Conservation (phyloP, 2,797 vertebrate genomes). For the Urocyon cinereoargenteus region DNA sequence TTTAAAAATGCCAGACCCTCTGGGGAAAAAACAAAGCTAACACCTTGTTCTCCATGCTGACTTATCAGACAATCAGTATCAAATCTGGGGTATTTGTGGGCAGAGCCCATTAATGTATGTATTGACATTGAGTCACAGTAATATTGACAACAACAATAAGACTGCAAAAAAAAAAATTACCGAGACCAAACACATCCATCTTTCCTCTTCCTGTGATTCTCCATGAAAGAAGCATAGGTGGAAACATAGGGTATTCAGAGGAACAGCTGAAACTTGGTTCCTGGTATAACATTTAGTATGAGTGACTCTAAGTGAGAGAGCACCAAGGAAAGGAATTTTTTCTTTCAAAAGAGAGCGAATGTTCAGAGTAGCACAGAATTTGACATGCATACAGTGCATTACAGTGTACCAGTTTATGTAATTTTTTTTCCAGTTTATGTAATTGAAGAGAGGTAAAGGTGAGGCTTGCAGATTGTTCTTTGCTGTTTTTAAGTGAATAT, state of each 20-base stretch:
- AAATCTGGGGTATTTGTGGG: background rate
- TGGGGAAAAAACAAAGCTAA: background rate
- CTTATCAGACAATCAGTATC: background rate
- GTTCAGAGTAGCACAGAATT: background rate
- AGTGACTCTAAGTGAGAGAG: background rate
- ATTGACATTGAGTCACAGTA: background rate
- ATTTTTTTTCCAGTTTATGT: background rate
- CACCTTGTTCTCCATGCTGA: background rate
- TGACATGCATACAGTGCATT: background rate
- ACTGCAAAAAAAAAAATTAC: background rate
- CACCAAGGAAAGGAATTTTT: background rate
- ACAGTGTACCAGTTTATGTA: background rate
- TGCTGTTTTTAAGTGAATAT: slow-evolving; percentile 14
- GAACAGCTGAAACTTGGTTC: background rate
- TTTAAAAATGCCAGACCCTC: background rate
- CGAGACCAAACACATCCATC: background rate
- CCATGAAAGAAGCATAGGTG: background rate
- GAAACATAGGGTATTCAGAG: background rate
- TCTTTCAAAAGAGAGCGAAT: background rate
- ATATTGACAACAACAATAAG: background rate
- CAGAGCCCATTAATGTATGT: background rate
- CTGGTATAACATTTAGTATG: slow-evolving; percentile 15
- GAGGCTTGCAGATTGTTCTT: background rate
- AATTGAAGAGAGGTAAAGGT: background rate
- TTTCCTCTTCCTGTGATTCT: background rate